Percentiles rank a stretch among this genome's conserved stretches.
Evolutionary conservation across 2,888 invertebrate genomes (phyloP).

Genomic region (Suillia variegata): DNA sequence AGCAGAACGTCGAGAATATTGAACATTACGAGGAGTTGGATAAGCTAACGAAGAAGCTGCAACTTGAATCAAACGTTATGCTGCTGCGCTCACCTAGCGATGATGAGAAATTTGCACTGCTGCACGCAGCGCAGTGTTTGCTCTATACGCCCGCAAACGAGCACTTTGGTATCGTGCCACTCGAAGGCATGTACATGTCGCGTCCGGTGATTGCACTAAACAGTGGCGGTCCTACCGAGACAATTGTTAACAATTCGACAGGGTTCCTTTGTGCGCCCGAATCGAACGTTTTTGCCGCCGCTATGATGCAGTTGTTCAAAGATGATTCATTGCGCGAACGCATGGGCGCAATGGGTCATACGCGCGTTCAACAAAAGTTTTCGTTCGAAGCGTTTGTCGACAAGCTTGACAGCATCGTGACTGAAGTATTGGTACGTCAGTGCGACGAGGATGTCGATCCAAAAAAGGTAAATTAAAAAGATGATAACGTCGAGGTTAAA

Average conservation of each 20-base stretch:
- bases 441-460: neutral
- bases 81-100: conserved; percentile 90
- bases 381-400: conserved; percentile 81
- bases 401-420: conserved; percentile 65
- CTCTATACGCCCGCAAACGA: conserved; percentile 96
- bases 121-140: conserved; percentile 78
- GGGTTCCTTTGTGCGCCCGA: conserved; percentile 79
- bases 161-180: conserved; percentile 98
- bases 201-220: conserved; percentile 95
- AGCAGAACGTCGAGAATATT: conserved; percentile 83
- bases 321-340: conserved; percentile 67
- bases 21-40: conserved; percentile 81
- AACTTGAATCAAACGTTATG: conserved; percentile 74
- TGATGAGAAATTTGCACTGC: conserved; percentile 77
- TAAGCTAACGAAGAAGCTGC: conserved; percentile 68
- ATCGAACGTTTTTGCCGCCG: conserved; percentile 74
- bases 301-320: conserved; percentile 73
- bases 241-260: conserved; percentile 77
- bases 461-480: conserved; percentile 1
- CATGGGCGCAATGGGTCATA: conserved; percentile 78
- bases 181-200: conserved; percentile 95
- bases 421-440: conserved; percentile 30
- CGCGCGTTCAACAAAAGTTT: conserved; percentile 78
- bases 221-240: conserved; percentile 95
- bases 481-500: too few species aligned